Percentiles rank a stretch among this genome's conserved stretches.
Conservation (phyloP, 2,113 vertebrate species). For the Gasterosteus aculeatus region DNA sequence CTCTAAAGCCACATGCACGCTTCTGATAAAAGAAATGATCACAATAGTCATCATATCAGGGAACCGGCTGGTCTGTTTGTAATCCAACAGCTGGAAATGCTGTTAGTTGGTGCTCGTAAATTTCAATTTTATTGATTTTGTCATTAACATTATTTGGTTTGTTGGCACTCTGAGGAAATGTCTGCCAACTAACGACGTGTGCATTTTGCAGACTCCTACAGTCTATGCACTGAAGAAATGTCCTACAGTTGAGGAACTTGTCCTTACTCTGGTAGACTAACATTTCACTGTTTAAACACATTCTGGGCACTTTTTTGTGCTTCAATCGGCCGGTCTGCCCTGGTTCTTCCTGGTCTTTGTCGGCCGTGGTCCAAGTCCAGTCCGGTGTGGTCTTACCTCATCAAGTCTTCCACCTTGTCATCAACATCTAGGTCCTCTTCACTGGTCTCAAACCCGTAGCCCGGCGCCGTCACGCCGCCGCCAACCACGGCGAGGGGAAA, state of each 20-base stretch:
- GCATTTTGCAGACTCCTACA: not conserved
- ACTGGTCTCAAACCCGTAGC: constrained; percentile 89
- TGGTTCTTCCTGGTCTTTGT: not conserved
- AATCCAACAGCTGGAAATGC: not conserved
- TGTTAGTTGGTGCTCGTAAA: no score
- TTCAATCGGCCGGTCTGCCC: not conserved
- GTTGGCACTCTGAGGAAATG: not conserved
- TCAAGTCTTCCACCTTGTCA: constrained; percentile 97
- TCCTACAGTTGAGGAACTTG: not conserved
- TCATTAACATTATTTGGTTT: not conserved
- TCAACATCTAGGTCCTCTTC: constrained; percentile 96
- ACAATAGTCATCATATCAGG: not conserved
- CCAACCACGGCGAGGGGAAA: constrained; percentile 83
- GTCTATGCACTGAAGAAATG: not conserved
- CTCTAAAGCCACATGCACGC: not conserved
- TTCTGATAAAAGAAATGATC: not conserved
- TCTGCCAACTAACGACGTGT: not conserved
- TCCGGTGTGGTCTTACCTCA: constrained; percentile 85
- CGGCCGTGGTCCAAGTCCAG: not conserved
- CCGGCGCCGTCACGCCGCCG: constrained; percentile 79
- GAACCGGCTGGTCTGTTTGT: not conserved
- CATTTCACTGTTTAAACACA: not conserved
- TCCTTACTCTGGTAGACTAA: not conserved
- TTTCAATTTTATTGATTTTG: not conserved
- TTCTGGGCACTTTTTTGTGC: not conserved